A percentile compares a stretch with the other conserved stretches of the same genome.
These are phyloP conservation scores for Girardinichthys multiradiatus DNA, from an alignment of 2,113 vertebrate species.

Conservation along the genomic window DNA sequence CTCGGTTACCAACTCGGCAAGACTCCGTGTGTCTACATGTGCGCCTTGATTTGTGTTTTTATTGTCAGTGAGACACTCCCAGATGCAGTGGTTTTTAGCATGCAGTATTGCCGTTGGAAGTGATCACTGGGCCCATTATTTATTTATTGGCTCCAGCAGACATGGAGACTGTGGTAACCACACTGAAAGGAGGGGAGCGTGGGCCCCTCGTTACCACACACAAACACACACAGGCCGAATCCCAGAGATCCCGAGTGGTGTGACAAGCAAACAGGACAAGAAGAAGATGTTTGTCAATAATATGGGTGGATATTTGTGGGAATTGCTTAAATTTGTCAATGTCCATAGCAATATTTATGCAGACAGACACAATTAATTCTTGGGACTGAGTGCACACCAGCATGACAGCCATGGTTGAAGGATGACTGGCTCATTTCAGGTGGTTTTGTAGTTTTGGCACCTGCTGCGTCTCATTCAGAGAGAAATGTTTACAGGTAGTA, in stretches of 20 bases:
- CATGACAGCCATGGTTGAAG: not conserved
- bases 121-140: slow-evolving; percentile 77
- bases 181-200: slow-evolving; percentile 64
- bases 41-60: slow-evolving; percentile 57
- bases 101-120: slow-evolving; percentile 73
- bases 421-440: not conserved
- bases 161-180: slow-evolving; percentile 77
- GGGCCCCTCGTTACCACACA: slow-evolving; percentile 57
- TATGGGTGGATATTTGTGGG: slow-evolving; percentile 6
- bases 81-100: slow-evolving; percentile 72
- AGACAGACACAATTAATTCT: slow-evolving; percentile 2
- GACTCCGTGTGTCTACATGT: slow-evolving; percentile 37
- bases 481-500: slow-evolving; percentile 39
- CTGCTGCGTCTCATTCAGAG: slow-evolving; percentile 33
- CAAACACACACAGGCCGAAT: slow-evolving; percentile 28
- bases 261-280: slow-evolving; percentile 10
- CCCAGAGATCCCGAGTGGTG: slow-evolving; percentile 30
- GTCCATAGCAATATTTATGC: not conserved
- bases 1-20: slow-evolving; percentile 33
- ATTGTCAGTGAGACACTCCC: slow-evolving; percentile 69
- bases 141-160: slow-evolving; percentile 80
- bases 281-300: not conserved
- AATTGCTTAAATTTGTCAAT: slow-evolving; percentile 10
- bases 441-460: slow-evolving; percentile 26
- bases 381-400: not conserved